A percentile compares a stretch with the other conserved stretches of the same genome.
These are phyloP conservation scores for Paramuricea clavata DNA, from an alignment of 92 coral and sea anemone species.

Conservation along the genomic window DNA sequence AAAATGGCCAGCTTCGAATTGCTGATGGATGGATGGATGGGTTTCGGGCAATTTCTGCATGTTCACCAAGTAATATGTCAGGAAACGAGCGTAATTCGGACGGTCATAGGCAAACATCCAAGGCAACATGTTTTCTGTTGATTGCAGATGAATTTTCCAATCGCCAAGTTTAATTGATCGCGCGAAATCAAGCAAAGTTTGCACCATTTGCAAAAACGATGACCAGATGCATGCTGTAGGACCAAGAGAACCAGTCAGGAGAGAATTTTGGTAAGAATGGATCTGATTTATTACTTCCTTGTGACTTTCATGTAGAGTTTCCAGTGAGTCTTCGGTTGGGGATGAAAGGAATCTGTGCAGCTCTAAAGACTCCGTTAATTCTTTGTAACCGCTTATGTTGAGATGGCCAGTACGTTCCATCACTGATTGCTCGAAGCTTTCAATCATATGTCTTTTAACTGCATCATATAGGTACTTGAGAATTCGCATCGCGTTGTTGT, in stretches of 20 bases:
- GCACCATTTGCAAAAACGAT: too few species aligned
- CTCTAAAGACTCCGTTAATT: background rate
- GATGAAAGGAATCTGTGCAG: background rate
- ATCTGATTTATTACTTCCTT: too few species aligned
- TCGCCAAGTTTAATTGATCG: background rate
- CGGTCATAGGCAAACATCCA: background rate
- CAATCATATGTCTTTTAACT: too few species aligned
- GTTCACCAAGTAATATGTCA: background rate
- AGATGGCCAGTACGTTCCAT: too few species aligned
- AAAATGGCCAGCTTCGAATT: background rate
- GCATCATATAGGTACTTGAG: too few species aligned
- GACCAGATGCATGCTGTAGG: background rate
- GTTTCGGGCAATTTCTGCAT: background rate
- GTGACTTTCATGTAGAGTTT: background rate
- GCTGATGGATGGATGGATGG: background rate
- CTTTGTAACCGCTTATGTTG: background rate
- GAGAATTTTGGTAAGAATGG: too few species aligned
- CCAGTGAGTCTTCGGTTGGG: background rate
- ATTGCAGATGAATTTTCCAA: background rate
- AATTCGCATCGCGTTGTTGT: too few species aligned
- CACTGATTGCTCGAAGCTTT: too few species aligned
- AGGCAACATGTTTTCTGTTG: too few species aligned
- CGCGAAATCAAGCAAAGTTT: background rate
- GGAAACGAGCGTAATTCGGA: background rate
- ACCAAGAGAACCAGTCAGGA: background rate